Base-by-base conservation (phyloP, 92 coral and sea anemone genomes). In the Parazoanthus atlanticus region DNA sequence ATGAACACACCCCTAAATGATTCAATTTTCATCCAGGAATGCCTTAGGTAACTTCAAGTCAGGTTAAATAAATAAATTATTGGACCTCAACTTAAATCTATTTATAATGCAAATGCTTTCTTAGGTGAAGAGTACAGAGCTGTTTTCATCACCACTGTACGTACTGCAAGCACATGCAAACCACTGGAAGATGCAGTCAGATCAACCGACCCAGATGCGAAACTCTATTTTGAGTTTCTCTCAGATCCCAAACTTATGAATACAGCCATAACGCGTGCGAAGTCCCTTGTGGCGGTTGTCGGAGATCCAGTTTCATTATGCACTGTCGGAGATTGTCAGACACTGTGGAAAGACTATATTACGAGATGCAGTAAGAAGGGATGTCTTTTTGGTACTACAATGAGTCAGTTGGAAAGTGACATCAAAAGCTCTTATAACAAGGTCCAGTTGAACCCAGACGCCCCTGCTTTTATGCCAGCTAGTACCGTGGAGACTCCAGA, bases 281-380 rank as follows among this genome's bases (percentile, higher is more conserved):
- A 91, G 90, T 96, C 96, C 33, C 86, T 95, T 78, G 92, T 96
- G 19, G 99, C 97, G 15, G 99, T 96, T 8, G 96, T 96, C 13
- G 99, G 98, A 25, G 99, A 96, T 36, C 99, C 99, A 12, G 92
- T 96, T 11, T 93, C 98, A 10, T 93, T 96, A 30, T 96, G 98
- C 82, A 94, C 96, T 25, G 88, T 96, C 23, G 99, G 99, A 34
- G 92, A 92, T 17, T 95, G 99, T 77, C 90, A 91, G 33, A 33
- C 43, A 12, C 89, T 93, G 32, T 96, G 99, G 99, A 76, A 79
- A 73, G 95, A 96, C 46, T 96, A 91, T 61, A 94, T 96, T 69
- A 74, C 41, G 75, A 90, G 96, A 82, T 96, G 99, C 85, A 26
- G 76, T 25, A 83, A 52, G 30, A 89, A 80, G 4, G 84, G 89